Percentiles rank a stretch among this genome's conserved stretches.
These are phyloP conservation scores for Anoplopoma fimbria DNA, from an alignment of 2,113 vertebrate species.

Conservation along the genomic window DNA sequence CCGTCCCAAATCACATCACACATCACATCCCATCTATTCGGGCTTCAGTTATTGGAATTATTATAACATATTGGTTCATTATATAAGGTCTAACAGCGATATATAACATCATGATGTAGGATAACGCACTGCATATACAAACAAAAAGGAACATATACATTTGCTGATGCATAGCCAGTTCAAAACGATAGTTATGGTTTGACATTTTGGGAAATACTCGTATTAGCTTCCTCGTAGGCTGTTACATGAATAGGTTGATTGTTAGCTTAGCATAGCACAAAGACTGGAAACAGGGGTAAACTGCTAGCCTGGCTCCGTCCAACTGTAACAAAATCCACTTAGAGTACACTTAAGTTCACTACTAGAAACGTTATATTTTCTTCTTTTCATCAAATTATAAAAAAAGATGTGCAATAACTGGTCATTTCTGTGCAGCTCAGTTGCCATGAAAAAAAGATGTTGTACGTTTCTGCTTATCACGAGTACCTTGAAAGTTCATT, in stretches of 20 bases:
- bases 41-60: neutral
- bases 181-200: neutral
- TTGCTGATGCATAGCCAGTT: too few relatives aligned
- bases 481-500: too few relatives aligned
- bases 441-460: too few relatives aligned
- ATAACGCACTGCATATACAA: too few relatives aligned
- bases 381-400: too few relatives aligned
- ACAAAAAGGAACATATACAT: too few relatives aligned
- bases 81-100: neutral
- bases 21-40: neutral
- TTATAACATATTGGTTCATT: neutral
- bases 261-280: conserved; percentile 6
- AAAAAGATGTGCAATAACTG: too few relatives aligned
- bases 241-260: neutral
- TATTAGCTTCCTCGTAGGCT: neutral
- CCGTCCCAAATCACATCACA: neutral
- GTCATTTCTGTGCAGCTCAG: too few relatives aligned
- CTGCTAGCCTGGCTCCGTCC: neutral
- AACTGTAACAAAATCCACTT: neutral
- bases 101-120: neutral
- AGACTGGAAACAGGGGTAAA: neutral
- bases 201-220: neutral
- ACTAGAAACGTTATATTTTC: neutral
- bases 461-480: too few relatives aligned
- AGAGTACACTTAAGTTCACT: neutral